Evolutionary conservation across 1,140 invertebrate species (phyloP).

Genomic region (Holotrichia oblita): DNA sequence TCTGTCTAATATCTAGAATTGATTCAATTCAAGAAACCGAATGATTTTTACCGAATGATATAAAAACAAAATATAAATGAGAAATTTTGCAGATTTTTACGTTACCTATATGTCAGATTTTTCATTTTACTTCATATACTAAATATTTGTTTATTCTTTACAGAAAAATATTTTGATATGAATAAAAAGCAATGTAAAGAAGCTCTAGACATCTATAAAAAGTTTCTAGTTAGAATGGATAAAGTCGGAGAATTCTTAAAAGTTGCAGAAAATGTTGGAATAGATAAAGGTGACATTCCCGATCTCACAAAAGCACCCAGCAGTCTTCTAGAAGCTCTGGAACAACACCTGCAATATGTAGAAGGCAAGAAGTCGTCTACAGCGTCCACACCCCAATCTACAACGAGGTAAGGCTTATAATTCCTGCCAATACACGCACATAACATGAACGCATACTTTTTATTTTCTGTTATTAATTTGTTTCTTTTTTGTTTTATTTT

Average conservation of each 20-base stretch:
- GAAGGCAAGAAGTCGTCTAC: slow-evolving; percentile 92
- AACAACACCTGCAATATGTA: slow-evolving; percentile 92
- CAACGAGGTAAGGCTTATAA: slow-evolving; percentile 67
- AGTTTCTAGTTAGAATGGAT: slow-evolving; percentile 98
- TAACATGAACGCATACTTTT: slow-evolving; percentile 43
- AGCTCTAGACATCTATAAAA: slow-evolving; percentile 98
- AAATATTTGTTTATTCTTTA: slow-evolving; percentile 42
- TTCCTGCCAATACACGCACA: no score
- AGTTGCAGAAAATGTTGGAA: slow-evolving; percentile 97
- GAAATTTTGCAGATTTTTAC: no score
- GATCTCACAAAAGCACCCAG: slow-evolving; percentile 99
- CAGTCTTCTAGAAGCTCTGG: slow-evolving; percentile 95
- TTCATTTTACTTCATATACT: no score
- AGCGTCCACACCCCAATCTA: slow-evolving; percentile 73
- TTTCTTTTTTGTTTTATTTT: slow-evolving; percentile 37
- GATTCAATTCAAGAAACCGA: no score
- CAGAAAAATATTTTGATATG: slow-evolving; percentile 99
- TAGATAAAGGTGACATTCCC: slow-evolving; percentile 99
- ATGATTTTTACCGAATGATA: no score
- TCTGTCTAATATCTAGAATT: no score
- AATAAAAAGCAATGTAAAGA: slow-evolving; percentile 99
- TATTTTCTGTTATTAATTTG: slow-evolving; percentile 45
- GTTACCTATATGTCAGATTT: no score
- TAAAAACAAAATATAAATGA: no score
- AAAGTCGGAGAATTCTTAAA: slow-evolving; percentile 98